Evolutionary conservation across 2,797 vertebrate species (phyloP).

Genomic region (Sebastes trivittatus): DNA sequence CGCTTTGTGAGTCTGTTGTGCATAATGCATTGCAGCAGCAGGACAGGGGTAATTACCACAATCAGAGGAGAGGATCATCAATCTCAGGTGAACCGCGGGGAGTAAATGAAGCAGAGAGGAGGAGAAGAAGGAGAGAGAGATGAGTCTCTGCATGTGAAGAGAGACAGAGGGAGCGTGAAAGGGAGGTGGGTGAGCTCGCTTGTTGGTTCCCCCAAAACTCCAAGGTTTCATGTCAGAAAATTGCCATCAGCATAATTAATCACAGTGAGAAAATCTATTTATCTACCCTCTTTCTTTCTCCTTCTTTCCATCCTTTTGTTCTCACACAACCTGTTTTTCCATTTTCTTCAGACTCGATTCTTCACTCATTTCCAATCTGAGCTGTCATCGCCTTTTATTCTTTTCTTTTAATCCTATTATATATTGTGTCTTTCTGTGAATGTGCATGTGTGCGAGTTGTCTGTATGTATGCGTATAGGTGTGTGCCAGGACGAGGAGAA

Average conservation of each 20-base stretch:
- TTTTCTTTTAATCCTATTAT: neutral
- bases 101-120: constrained; percentile 86
- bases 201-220: constrained; percentile 56
- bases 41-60: constrained; percentile 85
- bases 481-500: neutral
- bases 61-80: constrained; percentile 86
- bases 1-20: constrained; percentile 77
- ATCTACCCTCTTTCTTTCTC: constrained; percentile 36
- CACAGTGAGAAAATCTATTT: constrained; percentile 63
- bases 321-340: neutral
- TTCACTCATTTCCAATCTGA: neutral
- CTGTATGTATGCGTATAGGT: neutral
- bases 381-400: neutral
- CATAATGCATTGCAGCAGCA: constrained; percentile 82
- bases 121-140: constrained; percentile 26
- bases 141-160: constrained; percentile 17
- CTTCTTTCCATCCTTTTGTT: neutral
- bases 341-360: neutral
- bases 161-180: neutral
- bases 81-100: constrained; percentile 86
- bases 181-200: constrained; percentile 28
- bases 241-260: constrained; percentile 68
- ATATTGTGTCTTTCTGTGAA: neutral
- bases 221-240: constrained; percentile 57
- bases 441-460: neutral